Evolutionary conservation across 2,888 invertebrate species (phyloP), one percentile per base, ranked within the genome.

Genomic region (Cenopis cana): DNA sequence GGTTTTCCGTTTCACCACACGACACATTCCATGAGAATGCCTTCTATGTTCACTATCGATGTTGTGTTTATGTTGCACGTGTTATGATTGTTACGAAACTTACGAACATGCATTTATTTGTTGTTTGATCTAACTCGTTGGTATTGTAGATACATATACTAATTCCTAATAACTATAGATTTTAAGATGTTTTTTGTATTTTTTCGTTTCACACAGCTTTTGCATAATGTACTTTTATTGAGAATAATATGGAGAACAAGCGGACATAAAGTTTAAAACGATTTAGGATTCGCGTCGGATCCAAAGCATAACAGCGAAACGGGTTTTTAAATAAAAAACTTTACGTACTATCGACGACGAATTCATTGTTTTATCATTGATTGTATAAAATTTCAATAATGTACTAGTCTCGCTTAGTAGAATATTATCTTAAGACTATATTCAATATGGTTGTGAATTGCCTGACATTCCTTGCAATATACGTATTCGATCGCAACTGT

Each of bases 1-100:
- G 78, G 77, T 76, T 78, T 75, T 67, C 61, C 72, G 60, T 71
- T 68, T 77, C 78, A 75, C 64, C 73, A 81, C 81, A 82, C 79
- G 79, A 76, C 72, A 74, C 72, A 59, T 50, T 68, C 73, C 74
- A 73, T 52, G 8, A 38, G 74, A 72, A 75, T 74, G 74, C 62
- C 17, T 49, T 71, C 55, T 68, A 17, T 56, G 67, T 72, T 41
- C 68, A 68, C 64, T 54, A 24, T 62, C 56, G 60, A n/a, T 55
- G 41, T 29, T 69, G 59, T 57, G 17, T 12, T 54, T 54, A 33
- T 54, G 52, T 41, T 65, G 41, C 4, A 54, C 41, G 46, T 36
- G 65, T 46, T 56, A 65, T 46, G 8, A 33, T 33, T 33, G 33
- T 33, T 33, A 33, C 6, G 33, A 24, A 24, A n/a, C n/a, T 29